Evolutionary conservation across 1,140 invertebrate genomes (phyloP).

Genomic region (Hylyphantes graminicola): DNA sequence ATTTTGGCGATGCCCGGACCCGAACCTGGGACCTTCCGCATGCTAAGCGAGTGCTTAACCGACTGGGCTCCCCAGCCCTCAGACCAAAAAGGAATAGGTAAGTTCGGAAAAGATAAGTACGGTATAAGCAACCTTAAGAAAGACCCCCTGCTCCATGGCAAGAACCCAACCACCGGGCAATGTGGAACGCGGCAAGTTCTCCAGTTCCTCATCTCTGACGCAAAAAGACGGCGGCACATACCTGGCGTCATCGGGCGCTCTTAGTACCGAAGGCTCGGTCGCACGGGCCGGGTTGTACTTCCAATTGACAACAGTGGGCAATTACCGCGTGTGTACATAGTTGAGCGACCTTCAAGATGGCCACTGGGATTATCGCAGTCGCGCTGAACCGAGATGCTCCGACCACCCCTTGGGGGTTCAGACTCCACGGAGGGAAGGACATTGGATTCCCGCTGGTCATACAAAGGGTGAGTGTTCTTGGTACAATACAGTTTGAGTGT

Average conservation of each 20-base stretch:
- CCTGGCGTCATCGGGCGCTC: not conserved
- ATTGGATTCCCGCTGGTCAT: conserved; percentile 90
- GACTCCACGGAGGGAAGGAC: conserved; percentile 94
- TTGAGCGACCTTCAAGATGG: conserved; percentile 22
- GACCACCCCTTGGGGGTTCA: conserved; percentile 88
- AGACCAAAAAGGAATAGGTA: no score
- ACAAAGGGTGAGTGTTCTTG: conserved; percentile 82
- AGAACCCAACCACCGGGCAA: no score
- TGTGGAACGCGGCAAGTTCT: not conserved
- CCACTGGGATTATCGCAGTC: conserved; percentile 77
- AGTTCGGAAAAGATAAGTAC: no score
- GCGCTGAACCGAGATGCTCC: conserved; percentile 84
- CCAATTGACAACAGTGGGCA: not conserved
- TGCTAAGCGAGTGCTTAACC: no score
- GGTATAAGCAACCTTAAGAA: no score
- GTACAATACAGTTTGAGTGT: not conserved
- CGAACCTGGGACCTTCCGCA: no score
- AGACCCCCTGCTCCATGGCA: no score
- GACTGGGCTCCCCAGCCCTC: no score
- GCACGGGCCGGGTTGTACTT: conserved; percentile 24
- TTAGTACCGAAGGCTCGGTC: conserved; percentile 35
- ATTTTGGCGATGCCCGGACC: no score
- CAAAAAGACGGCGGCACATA: not conserved
- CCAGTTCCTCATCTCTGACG: not conserved
- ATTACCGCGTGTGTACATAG: not conserved